These are phyloP conservation scores for Achlya flavicornis DNA, from an alignment of 2,888 invertebrate species.

Conservation along the genomic window DNA sequence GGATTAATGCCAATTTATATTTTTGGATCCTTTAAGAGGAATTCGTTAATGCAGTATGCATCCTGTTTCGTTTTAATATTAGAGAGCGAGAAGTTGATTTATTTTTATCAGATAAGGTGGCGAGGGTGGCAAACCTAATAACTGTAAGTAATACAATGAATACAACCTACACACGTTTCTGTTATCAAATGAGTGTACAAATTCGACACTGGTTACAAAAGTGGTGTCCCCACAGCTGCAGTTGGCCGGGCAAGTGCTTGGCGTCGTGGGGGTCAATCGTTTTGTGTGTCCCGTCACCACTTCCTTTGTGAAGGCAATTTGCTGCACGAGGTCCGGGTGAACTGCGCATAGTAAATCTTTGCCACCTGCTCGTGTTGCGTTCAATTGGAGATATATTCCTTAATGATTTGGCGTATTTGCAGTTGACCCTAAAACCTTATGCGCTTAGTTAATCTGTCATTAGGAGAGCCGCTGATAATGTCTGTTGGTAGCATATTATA, in stretches of 20 bases:
- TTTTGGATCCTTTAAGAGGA: background rate
- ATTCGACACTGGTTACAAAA: background rate
- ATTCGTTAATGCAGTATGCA: background rate
- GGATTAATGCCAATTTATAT: conserved; percentile 18
- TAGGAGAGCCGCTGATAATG: background rate
- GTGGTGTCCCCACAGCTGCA: conserved; percentile 4
- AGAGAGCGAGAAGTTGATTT: background rate
- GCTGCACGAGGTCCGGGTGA: conserved; percentile 64
- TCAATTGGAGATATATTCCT: background rate
- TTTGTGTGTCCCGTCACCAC: conserved; percentile 60
- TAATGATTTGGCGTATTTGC: conserved; percentile 1
- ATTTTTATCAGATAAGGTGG: too few relatives aligned
- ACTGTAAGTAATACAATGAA: too few relatives aligned
- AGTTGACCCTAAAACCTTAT: background rate
- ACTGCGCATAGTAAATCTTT: conserved; percentile 39
- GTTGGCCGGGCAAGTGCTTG: conserved; percentile 30
- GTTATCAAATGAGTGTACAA: background rate
- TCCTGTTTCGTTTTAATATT: background rate
- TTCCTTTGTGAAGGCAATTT: conserved; percentile 62
- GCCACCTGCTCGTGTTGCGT: conserved; percentile 28
- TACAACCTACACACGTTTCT: background rate
- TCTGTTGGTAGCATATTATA: background rate
- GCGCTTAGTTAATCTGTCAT: background rate
- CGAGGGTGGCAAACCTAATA: too few relatives aligned
- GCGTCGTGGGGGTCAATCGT: conserved; percentile 54